Conservation (phyloP, 53 echinoderm and acorn worm species). For the Pentamera pediparva region DNA sequence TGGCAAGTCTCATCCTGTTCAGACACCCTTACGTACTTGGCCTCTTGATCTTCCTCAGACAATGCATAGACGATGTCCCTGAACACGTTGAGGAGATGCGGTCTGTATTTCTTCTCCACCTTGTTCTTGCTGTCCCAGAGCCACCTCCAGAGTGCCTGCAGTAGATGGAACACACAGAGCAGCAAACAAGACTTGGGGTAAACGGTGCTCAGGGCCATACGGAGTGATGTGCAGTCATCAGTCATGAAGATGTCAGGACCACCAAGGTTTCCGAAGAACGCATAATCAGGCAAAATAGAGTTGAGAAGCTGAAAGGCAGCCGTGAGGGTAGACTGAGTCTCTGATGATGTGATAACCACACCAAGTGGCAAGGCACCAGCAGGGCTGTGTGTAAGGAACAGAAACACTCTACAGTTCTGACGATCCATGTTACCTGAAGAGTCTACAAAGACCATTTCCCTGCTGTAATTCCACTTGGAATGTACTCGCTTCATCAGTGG, state of each 20-base stretch:
- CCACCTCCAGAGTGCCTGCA: slow-evolving; percentile 34
- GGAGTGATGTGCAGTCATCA: slow-evolving; percentile 4
- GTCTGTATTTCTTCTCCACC: slow-evolving; percentile 11
- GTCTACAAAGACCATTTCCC: slow-evolving; percentile 51
- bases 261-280: neutral
- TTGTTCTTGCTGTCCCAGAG: slow-evolving; percentile 26
- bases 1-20: neutral
- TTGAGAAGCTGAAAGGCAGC: slow-evolving; percentile 9
- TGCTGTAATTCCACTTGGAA: slow-evolving; percentile 22
- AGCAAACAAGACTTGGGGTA: slow-evolving; percentile 3
- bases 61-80: slow-evolving; percentile 21
- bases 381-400: slow-evolving; percentile 3
- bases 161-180: slow-evolving; percentile 21
- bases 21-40: neutral
- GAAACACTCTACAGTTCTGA: slow-evolving; percentile 38
- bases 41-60: neutral
- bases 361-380: slow-evolving; percentile 7
- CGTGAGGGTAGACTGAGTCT: neutral
- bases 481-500: slow-evolving; percentile 49
- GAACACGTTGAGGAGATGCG: neutral
- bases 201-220: neutral
- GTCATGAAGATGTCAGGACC: slow-evolving; percentile 35
- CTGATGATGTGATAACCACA: neutral
- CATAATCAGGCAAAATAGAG: neutral
- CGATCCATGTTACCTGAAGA: slow-evolving; percentile 44